Evolutionary conservation across 2,113 vertebrate species (phyloP), one percentile per base, ranked within the genome.

Genomic region (Grallaria varia): DNA sequence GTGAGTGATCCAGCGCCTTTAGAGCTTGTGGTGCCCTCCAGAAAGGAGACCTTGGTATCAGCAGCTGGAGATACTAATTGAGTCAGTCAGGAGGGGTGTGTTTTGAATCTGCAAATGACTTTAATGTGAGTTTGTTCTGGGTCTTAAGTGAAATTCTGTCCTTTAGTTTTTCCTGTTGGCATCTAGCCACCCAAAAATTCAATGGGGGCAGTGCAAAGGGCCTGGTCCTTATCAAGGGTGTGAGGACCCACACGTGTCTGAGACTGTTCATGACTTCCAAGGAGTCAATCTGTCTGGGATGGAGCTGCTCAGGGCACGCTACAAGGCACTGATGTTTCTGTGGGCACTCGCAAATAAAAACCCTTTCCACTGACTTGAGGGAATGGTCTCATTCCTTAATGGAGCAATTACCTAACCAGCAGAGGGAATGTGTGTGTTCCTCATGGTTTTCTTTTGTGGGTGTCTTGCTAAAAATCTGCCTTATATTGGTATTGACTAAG

Each of bases 201-300:
- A 24, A 0, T 2, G 15, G 10, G 49, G 23, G 21, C 33, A 4
- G 6, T 39, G 47, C 28, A 21, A 33, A 53, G 49, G 52, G 40
- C 5, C 13, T 14, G 21, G 12, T 47, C 3, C 37, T 82, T 3
- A 1, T 76, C 31, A 9, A 0, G 8, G 16, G 10, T 35, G 20
- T 31, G 20, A 75, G 63, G 30, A 58, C 21, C 10, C 44, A 3
- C 3, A 20, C 39, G 14, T 13, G 4, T 33, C 37, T 0, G 6
- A 39, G 28, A 19, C 37, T 10, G 9, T 9, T 64, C 24, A 11
- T 6, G 10, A 0, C 21, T 77, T 44, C 39, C 20, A 21, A 5
- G 66, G 39, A n/a, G 16, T 27, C 40, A 66, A 3, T 8, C 8
- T 28, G 8, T 5, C 24, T 0, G 12, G 22, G 19, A 4, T 3